Evolutionary conservation across 1,140 invertebrate species (phyloP), one percentile per base, ranked within the genome.

Genomic region (Halesus radiatus): DNA sequence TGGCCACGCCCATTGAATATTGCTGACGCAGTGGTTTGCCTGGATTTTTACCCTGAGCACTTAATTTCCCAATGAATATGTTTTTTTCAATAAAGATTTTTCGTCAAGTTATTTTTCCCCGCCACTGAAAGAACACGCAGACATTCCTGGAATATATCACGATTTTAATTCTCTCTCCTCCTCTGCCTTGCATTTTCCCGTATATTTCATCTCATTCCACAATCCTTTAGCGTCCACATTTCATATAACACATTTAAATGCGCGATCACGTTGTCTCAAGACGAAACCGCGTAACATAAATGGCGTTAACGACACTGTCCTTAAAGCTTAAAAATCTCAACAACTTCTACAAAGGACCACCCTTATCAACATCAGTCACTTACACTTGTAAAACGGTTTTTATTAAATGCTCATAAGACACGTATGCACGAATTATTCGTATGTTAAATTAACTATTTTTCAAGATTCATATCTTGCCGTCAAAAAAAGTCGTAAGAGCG

Each of bases 351-450:
- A 15, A 23, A 73, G 62, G 37, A 60, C 62, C 23, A 62, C 52
- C 54, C 45, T 73, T 79, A 79, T 29, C 26, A 37, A 73, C 78
- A n/a, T 7, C 1, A 20, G 52, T 23, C 32, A 15, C 62, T 70
- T 70, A n/a, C 15, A 18, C 22, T 13, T 0, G 60, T 56, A 3
- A 50, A 13, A 50, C 10, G 4, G 1, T 23, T 50, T 56, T 54
- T 56, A 22, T 22, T 5, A 70, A 78, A 68, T 32, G 32, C 37
- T 53, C 64, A 73, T 74, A 79, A 79, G 78, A 79, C 78, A 73
- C 78, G 78, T 79, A 79, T 79, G 78, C 78, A 79, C 78, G 78
- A 79, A 79, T 79, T 79, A 79, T 79, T 79, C 78, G 52, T 73
- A 73, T 79, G 73, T 79, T 79, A 79, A 79, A 79, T 79, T 73